Percentiles rank a stretch among this genome's conserved stretches.
Conservation (phyloP, 1,140 invertebrate species). For the Drosophila burlai region DNA sequence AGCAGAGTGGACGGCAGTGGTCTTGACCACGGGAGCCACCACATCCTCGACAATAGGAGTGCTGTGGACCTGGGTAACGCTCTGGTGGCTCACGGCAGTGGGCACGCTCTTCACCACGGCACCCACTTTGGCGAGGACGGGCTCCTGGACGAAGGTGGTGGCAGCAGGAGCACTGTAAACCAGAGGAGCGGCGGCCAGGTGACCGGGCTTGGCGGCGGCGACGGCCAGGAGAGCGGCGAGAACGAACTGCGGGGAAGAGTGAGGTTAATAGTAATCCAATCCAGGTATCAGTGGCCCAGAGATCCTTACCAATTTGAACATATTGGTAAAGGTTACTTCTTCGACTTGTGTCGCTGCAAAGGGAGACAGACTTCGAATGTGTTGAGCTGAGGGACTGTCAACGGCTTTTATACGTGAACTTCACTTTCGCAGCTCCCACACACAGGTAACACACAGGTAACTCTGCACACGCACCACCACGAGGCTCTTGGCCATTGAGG, state of each 20-base stretch:
- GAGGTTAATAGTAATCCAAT: slow-evolving; percentile 4
- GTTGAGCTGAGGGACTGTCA: slow-evolving; percentile 46
- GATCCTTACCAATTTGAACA: slow-evolving; percentile 85
- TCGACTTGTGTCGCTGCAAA: slow-evolving; percentile 63
- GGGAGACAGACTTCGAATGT: slow-evolving; percentile 62
- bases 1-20: slow-evolving; percentile 65
- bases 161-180: slow-evolving; percentile 64
- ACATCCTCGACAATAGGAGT: slow-evolving; percentile 70
- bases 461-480: slow-evolving; percentile 10
- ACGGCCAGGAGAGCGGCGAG: slow-evolving; percentile 87
- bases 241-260: slow-evolving; percentile 85
- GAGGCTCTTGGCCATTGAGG: slow-evolving; percentile 40
- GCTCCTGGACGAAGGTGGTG: slow-evolving; percentile 63
- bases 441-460: slow-evolving; percentile 29
- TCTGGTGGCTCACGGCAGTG: slow-evolving; percentile 86
- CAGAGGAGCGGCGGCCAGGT: slow-evolving; percentile 61
- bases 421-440: slow-evolving; percentile 56
- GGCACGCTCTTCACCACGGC: slow-evolving; percentile 83
- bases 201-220: slow-evolving; percentile 86
- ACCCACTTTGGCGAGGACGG: slow-evolving; percentile 73
- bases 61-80: slow-evolving; percentile 77
- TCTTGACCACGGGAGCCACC: slow-evolving; percentile 73
- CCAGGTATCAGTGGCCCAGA: too few species aligned
- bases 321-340: slow-evolving; percentile 63
- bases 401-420: slow-evolving; percentile 80